phyloP scores from a whole-genome alignment of 2,888 invertebrate species.

The Callosobruchus maculatus region DNA sequence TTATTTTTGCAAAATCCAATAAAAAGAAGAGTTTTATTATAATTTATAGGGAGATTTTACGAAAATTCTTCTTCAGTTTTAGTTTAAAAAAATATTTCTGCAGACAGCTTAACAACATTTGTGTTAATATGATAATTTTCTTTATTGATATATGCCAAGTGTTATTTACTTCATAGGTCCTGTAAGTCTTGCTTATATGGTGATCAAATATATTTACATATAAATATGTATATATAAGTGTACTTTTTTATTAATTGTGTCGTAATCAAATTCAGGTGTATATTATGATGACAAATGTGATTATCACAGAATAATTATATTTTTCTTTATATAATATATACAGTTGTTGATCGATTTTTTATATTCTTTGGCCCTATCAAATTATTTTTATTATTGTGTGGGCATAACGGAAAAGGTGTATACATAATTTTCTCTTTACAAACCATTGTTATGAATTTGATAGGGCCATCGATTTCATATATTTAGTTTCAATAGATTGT shows the following conservation, averaged over 20 bases:
- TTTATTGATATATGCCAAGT: too few species aligned
- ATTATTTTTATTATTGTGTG: not conserved
- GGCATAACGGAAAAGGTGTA: too few species aligned
- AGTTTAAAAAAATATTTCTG: too few species aligned
- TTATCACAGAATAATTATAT: not conserved
- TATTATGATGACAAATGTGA: not conserved
- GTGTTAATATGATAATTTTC: too few species aligned
- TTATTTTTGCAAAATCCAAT: too few species aligned
- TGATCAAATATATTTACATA: not conserved
- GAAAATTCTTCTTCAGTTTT: too few species aligned
- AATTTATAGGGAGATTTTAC: too few species aligned
- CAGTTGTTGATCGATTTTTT: not conserved
- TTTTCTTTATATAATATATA: not conserved
- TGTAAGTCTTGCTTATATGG: not conserved
- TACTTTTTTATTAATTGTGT: not conserved
- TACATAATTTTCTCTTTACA: too few species aligned
- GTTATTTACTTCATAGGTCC: too few species aligned
- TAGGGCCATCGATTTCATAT: not conserved
- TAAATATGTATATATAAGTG: not conserved
- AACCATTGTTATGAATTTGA: not conserved
- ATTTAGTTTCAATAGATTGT: not conserved
- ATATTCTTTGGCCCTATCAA: not conserved
- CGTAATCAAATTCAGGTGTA: not conserved
- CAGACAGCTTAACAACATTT: too few species aligned
- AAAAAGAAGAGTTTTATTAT: too few species aligned